Evolutionary conservation across 2,888 invertebrate species (phyloP).

Genomic region (Hoplodrina blanda): DNA sequence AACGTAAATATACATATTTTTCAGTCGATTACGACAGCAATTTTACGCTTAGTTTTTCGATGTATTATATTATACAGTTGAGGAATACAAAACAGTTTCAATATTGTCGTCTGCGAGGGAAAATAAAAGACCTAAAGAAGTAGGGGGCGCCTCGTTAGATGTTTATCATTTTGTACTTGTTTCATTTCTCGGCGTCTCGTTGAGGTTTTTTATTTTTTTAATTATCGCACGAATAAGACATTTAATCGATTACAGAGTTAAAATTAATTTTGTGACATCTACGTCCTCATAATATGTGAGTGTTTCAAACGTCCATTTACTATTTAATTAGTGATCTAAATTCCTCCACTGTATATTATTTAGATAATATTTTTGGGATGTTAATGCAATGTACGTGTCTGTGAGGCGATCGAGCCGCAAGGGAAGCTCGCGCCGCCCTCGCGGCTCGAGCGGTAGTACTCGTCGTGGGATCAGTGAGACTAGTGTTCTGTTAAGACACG

Average conservation of each 20-base stretch:
- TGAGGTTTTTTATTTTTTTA: conserved; percentile 41
- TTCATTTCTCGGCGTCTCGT: conserved; percentile 21
- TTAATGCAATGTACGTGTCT: conserved; percentile 75
- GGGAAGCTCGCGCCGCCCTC: conserved; percentile 23
- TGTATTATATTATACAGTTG: conserved; percentile 71
- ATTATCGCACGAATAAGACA: not conserved
- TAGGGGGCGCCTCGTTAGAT: conserved; percentile 35
- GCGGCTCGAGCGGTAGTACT: conserved; percentile 25
- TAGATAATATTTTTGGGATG: conserved; percentile 79
- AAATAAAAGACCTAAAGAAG: conserved; percentile 24
- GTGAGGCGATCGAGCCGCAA: conserved; percentile 59
- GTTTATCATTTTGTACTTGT: conserved; percentile 36
- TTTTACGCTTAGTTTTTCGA: conserved; percentile 77
- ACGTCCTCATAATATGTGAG: conserved; percentile 65
- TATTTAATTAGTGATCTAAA: conserved; percentile 76
- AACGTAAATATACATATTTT: conserved; percentile 79
- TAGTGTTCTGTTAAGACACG: conserved; percentile 58
- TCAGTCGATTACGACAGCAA: conserved; percentile 76
- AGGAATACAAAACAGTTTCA: conserved; percentile 58
- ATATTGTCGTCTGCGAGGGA: conserved; percentile 25
- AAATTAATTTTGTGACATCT: conserved; percentile 49
- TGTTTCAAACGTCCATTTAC: conserved; percentile 86
- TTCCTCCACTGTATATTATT: conserved; percentile 89
- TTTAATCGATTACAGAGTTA: conserved; percentile 33
- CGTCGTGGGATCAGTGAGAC: conserved; percentile 74